These are phyloP conservation scores for Drosophila ogumai DNA, from an alignment of 1,140 invertebrate species.

Conservation along the genomic window DNA sequence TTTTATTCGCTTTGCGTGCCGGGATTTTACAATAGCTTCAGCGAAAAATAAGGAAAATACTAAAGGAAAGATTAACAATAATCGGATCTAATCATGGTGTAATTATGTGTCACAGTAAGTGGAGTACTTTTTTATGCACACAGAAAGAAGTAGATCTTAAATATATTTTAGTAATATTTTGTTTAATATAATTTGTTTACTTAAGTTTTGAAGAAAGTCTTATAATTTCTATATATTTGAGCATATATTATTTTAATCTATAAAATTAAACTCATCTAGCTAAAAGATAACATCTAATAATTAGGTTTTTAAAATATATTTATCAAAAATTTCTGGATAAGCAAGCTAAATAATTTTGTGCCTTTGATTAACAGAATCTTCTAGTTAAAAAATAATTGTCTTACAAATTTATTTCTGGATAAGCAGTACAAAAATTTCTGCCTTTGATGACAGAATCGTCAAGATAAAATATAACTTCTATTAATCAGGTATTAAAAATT, in stretches of 20 bases:
- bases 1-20: conserved; percentile 70
- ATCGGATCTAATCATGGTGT: conserved; percentile 54
- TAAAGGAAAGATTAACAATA: conserved; percentile 35
- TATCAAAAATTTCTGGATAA: too few species aligned
- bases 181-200: not conserved
- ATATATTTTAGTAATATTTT: not conserved
- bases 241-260: not conserved
- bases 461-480: too few species aligned
- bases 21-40: conserved; percentile 57
- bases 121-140: not conserved
- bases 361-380: too few species aligned
- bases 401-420: too few species aligned
- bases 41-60: conserved; percentile 29
- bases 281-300: too few species aligned
- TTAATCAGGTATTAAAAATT: too few species aligned
- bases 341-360: not conserved
- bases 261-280: too few species aligned
- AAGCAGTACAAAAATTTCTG: too few species aligned
- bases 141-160: not conserved
- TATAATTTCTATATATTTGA: too few species aligned
- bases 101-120: conserved; percentile 48
- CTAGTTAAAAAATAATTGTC: too few species aligned
- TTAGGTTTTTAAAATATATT: too few species aligned
- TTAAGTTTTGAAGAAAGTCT: not conserved
- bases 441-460: too few species aligned